phyloP scores from a whole-genome alignment of 2,797 vertebrate species.

The Chelon auratus region DNA sequence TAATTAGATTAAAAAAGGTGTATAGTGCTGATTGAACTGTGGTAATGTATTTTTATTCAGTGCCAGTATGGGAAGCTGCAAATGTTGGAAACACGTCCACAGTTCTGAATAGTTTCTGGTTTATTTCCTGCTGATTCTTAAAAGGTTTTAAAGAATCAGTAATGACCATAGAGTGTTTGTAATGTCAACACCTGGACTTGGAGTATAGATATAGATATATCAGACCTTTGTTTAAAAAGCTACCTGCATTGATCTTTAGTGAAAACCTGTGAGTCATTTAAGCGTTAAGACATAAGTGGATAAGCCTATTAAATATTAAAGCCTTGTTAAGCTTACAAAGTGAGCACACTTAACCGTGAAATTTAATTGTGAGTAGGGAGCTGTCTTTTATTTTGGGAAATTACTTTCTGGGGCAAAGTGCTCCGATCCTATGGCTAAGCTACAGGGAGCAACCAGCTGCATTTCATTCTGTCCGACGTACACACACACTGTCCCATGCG shows the following conservation, averaged over 20 bases:
- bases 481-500: conserved; percentile 4
- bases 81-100: not conserved
- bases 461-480: not conserved
- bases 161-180: too few relatives aligned
- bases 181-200: too few relatives aligned
- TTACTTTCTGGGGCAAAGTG: conserved; percentile 16
- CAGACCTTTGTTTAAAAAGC: conserved; percentile 14
- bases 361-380: conserved; percentile 49
- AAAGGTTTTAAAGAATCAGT: not conserved
- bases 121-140: not conserved
- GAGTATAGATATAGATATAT: not conserved
- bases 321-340: conserved; percentile 62
- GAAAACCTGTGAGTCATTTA: conserved; percentile 60
- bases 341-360: conserved; percentile 62
- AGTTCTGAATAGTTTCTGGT: not conserved
- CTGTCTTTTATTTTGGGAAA: conserved; percentile 32
- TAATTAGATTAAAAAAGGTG: not conserved
- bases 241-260: conserved; percentile 52
- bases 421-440: conserved; percentile 17
- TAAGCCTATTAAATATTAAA: conserved; percentile 77
- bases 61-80: not conserved
- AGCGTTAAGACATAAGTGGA: conserved; percentile 58
- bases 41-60: not conserved
- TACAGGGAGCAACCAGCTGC: conserved; percentile 6
- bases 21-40: not conserved